These are phyloP conservation scores for Stictonetta naevosa DNA, from an alignment of 2,113 vertebrate genomes.

Conservation along the genomic window DNA sequence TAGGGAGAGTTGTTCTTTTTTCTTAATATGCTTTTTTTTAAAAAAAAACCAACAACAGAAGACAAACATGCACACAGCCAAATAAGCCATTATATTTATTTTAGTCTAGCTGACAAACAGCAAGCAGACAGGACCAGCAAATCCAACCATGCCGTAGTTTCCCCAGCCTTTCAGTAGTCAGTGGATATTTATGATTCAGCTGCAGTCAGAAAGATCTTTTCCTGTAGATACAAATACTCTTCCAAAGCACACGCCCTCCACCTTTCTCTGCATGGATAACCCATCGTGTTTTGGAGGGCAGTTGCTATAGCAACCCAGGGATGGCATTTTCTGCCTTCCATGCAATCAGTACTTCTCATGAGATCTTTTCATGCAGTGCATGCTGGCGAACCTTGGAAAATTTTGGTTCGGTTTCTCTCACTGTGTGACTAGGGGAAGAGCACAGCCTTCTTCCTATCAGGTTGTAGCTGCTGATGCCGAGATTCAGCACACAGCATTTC, in stretches of 20 bases:
- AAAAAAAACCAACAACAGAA: not conserved
- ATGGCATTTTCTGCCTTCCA: not conserved
- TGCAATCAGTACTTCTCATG: not conserved
- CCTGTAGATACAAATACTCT: not conserved
- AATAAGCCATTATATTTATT: not conserved
- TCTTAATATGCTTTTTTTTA: not conserved
- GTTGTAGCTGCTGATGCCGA: not conserved
- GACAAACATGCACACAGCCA: not conserved
- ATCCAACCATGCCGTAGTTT: not conserved
- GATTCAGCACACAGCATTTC: not conserved
- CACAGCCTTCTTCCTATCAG: not conserved
- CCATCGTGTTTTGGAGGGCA: not conserved
- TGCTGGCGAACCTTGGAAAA: not conserved
- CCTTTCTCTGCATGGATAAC: not conserved
- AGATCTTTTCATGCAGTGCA: not conserved
- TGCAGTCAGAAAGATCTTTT: not conserved
- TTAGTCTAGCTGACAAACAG: not conserved
- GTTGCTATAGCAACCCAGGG: constrained; percentile 11
- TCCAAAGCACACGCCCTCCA: not conserved
- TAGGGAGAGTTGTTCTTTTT: not conserved
- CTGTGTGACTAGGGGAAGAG: not conserved
- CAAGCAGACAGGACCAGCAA: not conserved
- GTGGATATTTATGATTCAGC: not conserved
- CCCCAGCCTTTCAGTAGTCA: not conserved
- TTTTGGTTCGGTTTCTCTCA: not conserved